Percentiles rank a stretch among this genome's conserved stretches.
Evolutionary conservation across 2,113 vertebrate genomes (phyloP).

Genomic region (Mohoua ochrocephala): DNA sequence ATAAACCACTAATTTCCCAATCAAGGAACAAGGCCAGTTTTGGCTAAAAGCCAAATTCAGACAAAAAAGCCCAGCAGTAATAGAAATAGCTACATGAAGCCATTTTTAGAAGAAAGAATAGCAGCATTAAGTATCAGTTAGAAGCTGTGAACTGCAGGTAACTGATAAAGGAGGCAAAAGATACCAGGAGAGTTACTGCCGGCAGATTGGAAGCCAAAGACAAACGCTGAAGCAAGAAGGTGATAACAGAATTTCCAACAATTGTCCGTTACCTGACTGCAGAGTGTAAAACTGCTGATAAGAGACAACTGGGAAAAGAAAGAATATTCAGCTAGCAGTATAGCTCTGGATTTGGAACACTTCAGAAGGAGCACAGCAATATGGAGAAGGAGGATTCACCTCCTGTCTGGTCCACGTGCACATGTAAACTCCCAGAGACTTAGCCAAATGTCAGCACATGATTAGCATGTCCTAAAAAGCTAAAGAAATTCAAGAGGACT

Average conservation of each 20-base stretch:
- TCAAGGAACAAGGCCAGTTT: slow-evolving; percentile 1
- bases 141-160: background rate
- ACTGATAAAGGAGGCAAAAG: background rate
- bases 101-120: background rate
- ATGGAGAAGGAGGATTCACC: background rate
- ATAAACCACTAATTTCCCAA: slow-evolving; percentile 45
- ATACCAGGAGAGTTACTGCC: background rate
- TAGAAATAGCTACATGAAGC: background rate
- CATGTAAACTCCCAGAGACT: background rate
- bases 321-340: background rate
- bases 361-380: background rate
- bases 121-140: background rate
- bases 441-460: background rate
- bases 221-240: background rate
- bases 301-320: background rate
- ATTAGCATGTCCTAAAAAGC: background rate
- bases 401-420: background rate
- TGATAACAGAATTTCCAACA: slow-evolving; percentile 5
- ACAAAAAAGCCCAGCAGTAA: background rate
- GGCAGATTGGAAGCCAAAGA: background rate
- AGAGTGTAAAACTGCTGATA: background rate
- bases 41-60: background rate
- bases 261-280: background rate
- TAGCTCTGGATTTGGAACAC: background rate
- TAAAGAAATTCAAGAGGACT: background rate